These are phyloP conservation scores for Cyrtorhinus lividipennis DNA, from an alignment of 1,140 invertebrate species.

Conservation along the genomic window DNA sequence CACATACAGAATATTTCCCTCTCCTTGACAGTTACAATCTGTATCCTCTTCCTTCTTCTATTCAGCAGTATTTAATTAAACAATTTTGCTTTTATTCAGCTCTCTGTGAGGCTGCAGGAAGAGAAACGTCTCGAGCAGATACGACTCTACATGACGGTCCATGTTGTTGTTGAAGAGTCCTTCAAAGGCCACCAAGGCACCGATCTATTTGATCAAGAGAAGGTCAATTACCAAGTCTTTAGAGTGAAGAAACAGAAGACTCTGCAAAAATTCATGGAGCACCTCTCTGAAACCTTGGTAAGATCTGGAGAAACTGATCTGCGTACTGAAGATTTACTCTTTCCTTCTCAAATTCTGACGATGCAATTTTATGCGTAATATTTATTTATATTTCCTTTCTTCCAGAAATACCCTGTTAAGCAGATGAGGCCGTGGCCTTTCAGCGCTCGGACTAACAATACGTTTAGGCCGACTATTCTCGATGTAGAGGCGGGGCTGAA, in stretches of 20 bases:
- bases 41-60: no score
- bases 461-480: slow-evolving; percentile 69
- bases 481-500: slow-evolving; percentile 68
- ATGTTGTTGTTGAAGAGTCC: slow-evolving; percentile 71
- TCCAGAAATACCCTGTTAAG: slow-evolving; percentile 65
- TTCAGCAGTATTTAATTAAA: no score
- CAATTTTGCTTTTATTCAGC: slow-evolving; percentile 40
- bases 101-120: slow-evolving; percentile 76
- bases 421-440: slow-evolving; percentile 90
- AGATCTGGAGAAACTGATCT: slow-evolving; percentile 27
- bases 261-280: slow-evolving; percentile 69
- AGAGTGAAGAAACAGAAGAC: slow-evolving; percentile 75
- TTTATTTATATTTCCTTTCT: slow-evolving; percentile 23
- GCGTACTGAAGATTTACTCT: slow-evolving; percentile 23
- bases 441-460: slow-evolving; percentile 70
- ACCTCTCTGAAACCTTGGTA: slow-evolving; percentile 67
- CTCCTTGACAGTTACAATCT: no score
- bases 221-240: slow-evolving; percentile 70
- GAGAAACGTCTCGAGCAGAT: slow-evolving; percentile 89
- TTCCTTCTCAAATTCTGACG: slow-evolving; percentile 10
- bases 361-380: no score
- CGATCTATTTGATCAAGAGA: slow-evolving; percentile 86
- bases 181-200: slow-evolving; percentile 93
- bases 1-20: no score
- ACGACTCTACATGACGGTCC: slow-evolving; percentile 80